Percentiles rank a stretch among this genome's conserved stretches.
Evolutionary conservation across 2,888 invertebrate species (phyloP).

Genomic region (Ferdinandea cuprea): DNA sequence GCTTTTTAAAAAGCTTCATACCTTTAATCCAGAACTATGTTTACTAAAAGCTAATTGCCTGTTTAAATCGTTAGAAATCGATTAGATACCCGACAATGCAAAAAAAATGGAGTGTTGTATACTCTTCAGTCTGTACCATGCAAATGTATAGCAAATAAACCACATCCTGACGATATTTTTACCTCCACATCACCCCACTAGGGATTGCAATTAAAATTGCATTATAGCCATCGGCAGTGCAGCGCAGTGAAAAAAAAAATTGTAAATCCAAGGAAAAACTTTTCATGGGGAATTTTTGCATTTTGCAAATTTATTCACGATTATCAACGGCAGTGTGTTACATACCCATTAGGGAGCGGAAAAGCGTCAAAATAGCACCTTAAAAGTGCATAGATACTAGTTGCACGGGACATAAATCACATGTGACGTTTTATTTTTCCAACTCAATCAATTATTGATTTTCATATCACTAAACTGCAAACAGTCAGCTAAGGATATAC

Average conservation of each 20-base stretch:
- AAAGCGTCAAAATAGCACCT: conserved; percentile 12
- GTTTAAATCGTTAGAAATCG: conserved; percentile 20
- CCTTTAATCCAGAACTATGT: neutral
- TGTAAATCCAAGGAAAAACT: neutral
- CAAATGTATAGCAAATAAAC: neutral
- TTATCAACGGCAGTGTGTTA: conserved; percentile 24
- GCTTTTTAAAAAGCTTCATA: too few species aligned
- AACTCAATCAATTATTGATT: conserved; percentile 38
- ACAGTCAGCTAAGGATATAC: neutral
- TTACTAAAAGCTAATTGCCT: neutral
- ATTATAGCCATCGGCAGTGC: conserved; percentile 24
- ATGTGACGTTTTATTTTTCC: conserved; percentile 12
- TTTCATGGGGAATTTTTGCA: conserved; percentile 18
- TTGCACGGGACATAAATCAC: conserved; percentile 21
- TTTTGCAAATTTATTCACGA: conserved; percentile 4
- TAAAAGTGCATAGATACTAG: neutral
- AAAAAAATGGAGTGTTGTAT: neutral
- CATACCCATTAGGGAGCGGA: conserved; percentile 43
- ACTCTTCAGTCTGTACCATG: neutral
- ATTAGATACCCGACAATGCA: conserved; percentile 15
- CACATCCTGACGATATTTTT: neutral
- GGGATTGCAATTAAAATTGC: conserved; percentile 23
- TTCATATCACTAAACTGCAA: neutral
- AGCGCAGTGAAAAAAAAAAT: neutral
- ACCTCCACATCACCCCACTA: neutral